A percentile compares a stretch with the other conserved stretches of the same genome.
These are phyloP conservation scores for Sinella curviseta DNA, from an alignment of 1,140 invertebrate species.

Conservation along the genomic window DNA sequence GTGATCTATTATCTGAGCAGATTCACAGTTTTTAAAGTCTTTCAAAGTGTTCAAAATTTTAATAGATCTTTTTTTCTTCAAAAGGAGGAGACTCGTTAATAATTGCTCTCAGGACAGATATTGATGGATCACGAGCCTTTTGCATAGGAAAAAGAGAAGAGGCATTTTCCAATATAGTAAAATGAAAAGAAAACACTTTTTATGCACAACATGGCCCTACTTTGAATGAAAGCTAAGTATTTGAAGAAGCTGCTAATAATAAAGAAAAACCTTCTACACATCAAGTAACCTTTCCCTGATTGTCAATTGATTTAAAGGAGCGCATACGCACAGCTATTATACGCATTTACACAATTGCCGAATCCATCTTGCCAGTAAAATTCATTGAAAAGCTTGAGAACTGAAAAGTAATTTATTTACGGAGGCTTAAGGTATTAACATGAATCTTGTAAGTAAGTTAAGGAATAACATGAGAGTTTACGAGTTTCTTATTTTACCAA, in stretches of 20 bases:
- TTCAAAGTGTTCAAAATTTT: neutral
- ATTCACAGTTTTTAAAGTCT: neutral
- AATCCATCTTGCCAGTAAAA: too few relatives aligned
- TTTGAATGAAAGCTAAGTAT: too few relatives aligned
- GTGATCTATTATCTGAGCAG: neutral
- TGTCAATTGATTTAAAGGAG: slow-evolving; percentile 7
- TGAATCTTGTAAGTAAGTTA: slow-evolving; percentile 1
- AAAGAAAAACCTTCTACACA: neutral
- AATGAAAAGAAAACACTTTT: neutral
- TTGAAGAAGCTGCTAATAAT: neutral
- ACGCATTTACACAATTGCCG: neutral
- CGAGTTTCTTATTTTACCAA: slow-evolving; percentile 26
- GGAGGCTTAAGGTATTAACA: slow-evolving; percentile 30
- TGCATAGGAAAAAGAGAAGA: neutral
- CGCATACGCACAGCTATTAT: neutral
- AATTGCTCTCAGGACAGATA: slow-evolving; percentile 11
- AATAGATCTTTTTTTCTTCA: neutral
- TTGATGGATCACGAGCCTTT: slow-evolving; percentile 6
- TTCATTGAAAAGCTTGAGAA: neutral
- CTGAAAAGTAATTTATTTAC: slow-evolving; percentile 22
- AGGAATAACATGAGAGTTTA: slow-evolving; percentile 17
- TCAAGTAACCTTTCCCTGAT: neutral
- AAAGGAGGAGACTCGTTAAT: slow-evolving; percentile 11
- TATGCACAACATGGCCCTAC: too few relatives aligned
- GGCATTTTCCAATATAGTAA: neutral